These are phyloP conservation scores for Aporophyla lueneburgensis DNA, from an alignment of 2,888 invertebrate genomes.

Conservation along the genomic window DNA sequence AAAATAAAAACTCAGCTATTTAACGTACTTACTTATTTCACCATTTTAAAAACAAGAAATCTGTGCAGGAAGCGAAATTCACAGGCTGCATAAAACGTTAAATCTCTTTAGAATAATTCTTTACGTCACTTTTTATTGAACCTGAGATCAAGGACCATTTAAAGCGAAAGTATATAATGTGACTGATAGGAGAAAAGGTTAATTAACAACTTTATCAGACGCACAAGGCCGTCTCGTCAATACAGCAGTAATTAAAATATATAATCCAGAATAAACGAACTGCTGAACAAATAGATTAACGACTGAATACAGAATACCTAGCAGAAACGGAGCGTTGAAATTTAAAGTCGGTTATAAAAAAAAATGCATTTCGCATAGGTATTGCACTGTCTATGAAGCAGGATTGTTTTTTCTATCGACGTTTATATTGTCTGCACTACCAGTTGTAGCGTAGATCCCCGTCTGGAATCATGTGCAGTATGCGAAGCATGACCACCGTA, in stretches of 20 bases:
- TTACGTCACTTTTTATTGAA: not conserved
- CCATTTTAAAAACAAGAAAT: constrained; percentile 5
- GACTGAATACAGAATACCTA: not conserved
- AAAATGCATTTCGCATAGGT: no score
- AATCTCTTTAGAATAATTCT: not conserved
- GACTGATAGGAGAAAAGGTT: constrained; percentile 27
- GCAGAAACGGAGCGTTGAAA: no score
- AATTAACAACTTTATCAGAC: constrained; percentile 16
- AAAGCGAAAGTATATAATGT: constrained; percentile 27
- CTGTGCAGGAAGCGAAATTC: constrained; percentile 15
- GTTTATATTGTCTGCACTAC: no score
- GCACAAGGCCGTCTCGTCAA: constrained; percentile 24
- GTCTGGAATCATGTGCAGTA: no score
- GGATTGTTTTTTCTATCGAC: no score
- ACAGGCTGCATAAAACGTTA: not conserved
- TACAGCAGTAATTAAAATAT: constrained; percentile 1
- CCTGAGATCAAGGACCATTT: constrained; percentile 4
- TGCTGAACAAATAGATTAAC: constrained; percentile 2
- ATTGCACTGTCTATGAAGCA: no score
- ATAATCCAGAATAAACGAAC: constrained; percentile 4
- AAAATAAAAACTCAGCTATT: no score
- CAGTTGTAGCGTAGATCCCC: no score
- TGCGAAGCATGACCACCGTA: no score
- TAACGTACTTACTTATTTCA: not conserved
- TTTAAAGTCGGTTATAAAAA: no score